Evolutionary conservation across 2,113 vertebrate genomes (phyloP), one percentile per base, ranked within the genome.

Genomic region (Euleptes europaea): DNA sequence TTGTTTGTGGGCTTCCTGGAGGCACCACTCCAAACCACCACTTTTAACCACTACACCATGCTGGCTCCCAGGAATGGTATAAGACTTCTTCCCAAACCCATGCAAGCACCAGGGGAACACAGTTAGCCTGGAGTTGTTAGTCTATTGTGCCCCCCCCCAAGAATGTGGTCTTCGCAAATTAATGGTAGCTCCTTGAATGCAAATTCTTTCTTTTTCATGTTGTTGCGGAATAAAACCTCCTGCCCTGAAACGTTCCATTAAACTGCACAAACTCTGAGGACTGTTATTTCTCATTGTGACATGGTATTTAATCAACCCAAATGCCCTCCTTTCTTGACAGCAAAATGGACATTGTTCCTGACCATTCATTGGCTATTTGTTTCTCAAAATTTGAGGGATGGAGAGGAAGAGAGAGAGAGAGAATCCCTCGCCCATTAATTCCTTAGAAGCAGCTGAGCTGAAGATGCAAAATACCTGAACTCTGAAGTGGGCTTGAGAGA

Each of bases 381-480:
- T 71, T 23, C 31, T 86, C 6, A 47, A 63, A 3, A 80, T 90
- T 88, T 72, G 83, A 78, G 60, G 7, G n/a, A 38, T 26, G 28
- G 13, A 40, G 81, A 83, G 17, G 19, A 72, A 71, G 86, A 87
- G 4, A 0, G 0, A 63, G 40, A 67, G 63, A n/a, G 47, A 28
- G 42, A 31, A 47, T 84, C 1, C 84, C 57, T 87, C 40, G 21
- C 2, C 2, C 0, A 7, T 77, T 54, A 82, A 78, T 91, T 85
- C 78, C 84, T 86, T 82, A 84, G 75, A 66, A 88, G 57, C 44
- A 83, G 60, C 51, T 21, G 67, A 44, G 63, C 44, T 86, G 47
- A 83, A 71, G 57, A 14, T 78, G n/a, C 10, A 74, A 0, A 57
- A 2, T 49, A 19, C 35, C 19, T 77, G 71, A 21, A 72, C 33